Conservation (phyloP, 2,797 vertebrate genomes). For the Sebastes taczanowskii region DNA sequence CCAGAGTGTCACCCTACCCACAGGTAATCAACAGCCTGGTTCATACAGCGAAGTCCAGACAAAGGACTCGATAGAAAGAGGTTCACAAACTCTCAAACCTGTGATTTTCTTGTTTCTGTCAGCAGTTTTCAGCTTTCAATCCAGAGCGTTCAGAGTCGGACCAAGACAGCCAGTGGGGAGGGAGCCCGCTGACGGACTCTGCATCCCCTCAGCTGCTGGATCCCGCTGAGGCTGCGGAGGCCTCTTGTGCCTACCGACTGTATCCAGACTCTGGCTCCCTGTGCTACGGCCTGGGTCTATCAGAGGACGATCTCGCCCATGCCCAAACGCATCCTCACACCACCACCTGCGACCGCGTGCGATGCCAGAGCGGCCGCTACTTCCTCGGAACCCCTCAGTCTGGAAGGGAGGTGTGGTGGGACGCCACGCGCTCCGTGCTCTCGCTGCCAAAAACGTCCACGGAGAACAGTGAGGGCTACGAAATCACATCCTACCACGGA, state of each 20-base stretch:
- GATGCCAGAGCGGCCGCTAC: constrained; percentile 92
- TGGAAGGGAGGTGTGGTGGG: constrained; percentile 93
- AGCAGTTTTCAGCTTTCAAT: constrained; percentile 92
- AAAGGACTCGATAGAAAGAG: background rate
- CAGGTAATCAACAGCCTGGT: constrained; percentile 82
- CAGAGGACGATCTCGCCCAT: constrained; percentile 87
- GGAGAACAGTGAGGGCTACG: constrained; percentile 90
- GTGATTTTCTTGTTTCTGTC: constrained; percentile 38
- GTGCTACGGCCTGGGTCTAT: constrained; percentile 89
- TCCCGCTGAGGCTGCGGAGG: constrained; percentile 81
- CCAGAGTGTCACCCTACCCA: constrained; percentile 92
- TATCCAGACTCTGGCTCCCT: constrained; percentile 88
- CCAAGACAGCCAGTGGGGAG: constrained; percentile 95
- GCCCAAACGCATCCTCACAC: constrained; percentile 85
- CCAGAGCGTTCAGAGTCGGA: constrained; percentile 93
- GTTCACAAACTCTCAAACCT: constrained; percentile 2
- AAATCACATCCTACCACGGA: constrained; percentile 89
- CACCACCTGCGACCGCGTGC: constrained; percentile 88
- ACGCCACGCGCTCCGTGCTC: constrained; percentile 85
- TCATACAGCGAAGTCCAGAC: constrained; percentile 9
- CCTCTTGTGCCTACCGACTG: constrained; percentile 90
- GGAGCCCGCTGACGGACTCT: constrained; percentile 90
- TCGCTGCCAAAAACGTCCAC: constrained; percentile 89
- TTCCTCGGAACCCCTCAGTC: constrained; percentile 90
- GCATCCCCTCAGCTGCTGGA: constrained; percentile 94